phyloP scores from a whole-genome alignment of 2,113 vertebrate species.

The Eulemur macaco region DNA sequence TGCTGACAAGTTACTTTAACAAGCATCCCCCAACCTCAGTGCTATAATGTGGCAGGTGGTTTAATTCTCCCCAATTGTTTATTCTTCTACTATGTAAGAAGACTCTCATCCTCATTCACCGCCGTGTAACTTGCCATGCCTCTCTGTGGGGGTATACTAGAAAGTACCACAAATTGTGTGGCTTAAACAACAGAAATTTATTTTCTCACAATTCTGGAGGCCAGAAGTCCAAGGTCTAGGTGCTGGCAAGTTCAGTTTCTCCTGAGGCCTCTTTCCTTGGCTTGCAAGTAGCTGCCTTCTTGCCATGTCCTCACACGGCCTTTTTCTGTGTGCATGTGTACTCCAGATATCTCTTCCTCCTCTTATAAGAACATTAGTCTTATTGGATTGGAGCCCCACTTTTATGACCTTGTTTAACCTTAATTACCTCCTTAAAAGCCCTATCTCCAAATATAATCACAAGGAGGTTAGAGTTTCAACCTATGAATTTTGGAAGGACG shows the following conservation, averaged over 20 bases:
- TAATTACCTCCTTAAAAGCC: background rate
- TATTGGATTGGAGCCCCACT: background rate
- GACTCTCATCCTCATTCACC: background rate
- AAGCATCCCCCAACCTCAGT: background rate
- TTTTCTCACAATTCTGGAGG: background rate
- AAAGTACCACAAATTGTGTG: background rate
- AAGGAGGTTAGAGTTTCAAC: background rate
- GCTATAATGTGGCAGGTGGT: background rate
- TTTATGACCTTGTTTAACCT: background rate
- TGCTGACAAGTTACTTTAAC: background rate
- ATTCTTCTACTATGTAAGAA: background rate
- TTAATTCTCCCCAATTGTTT: background rate
- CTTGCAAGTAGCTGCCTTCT: background rate
- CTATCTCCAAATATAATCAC: background rate
- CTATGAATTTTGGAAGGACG: background rate
- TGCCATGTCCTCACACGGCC: background rate
- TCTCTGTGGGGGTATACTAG: background rate
- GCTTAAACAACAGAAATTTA: background rate
- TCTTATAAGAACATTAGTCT: background rate
- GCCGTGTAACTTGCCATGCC: background rate
- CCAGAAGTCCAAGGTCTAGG: background rate
- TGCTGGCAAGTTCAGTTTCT: background rate
- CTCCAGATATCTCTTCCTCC: background rate
- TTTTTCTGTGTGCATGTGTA: background rate
- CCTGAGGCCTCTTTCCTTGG: background rate